phyloP scores from a whole-genome alignment of 2,888 invertebrate genomes.

The Abscondita cerata region DNA sequence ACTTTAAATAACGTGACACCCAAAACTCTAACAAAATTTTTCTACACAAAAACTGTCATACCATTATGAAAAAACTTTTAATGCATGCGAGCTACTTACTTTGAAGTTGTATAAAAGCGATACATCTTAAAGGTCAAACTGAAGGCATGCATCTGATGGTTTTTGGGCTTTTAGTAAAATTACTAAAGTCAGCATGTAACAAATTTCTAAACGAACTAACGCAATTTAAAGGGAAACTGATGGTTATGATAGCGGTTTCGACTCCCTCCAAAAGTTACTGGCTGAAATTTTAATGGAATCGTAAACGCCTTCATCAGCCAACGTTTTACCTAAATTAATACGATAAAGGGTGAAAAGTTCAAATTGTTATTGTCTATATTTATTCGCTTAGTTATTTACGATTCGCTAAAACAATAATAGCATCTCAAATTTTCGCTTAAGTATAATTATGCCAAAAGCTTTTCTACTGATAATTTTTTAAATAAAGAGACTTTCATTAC shows the following conservation, averaged over 20 bases:
- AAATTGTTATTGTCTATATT: not conserved
- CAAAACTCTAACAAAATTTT: too few relatives aligned
- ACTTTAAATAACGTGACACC: too few relatives aligned
- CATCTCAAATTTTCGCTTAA: too few relatives aligned
- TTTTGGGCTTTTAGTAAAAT: slow-evolving; percentile 25
- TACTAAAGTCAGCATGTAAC: slow-evolving; percentile 20
- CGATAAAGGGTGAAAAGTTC: not conserved
- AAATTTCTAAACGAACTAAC: slow-evolving; percentile 26
- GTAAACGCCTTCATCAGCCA: slow-evolving; percentile 5
- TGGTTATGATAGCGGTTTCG: slow-evolving; percentile 27
- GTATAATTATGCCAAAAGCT: too few relatives aligned
- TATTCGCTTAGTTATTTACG: not conserved
- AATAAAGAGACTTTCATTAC: slow-evolving; percentile 12
- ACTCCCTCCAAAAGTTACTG: slow-evolving; percentile 16
- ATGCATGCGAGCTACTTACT: too few relatives aligned
- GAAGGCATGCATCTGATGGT: slow-evolving; percentile 17
- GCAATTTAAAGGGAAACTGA: slow-evolving; percentile 25
- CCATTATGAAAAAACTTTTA: too few relatives aligned
- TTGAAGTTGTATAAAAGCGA: not conserved
- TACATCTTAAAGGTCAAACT: slow-evolving; percentile 3
- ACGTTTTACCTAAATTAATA: slow-evolving; percentile 4
- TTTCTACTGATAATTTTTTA: not conserved
- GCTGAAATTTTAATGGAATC: slow-evolving; percentile 21
- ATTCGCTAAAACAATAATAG: too few relatives aligned
- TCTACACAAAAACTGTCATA: too few relatives aligned